Evolutionary conservation across 2,888 invertebrate genomes (phyloP), one percentile per base, ranked within the genome.

Genomic region (Antheraea yamamai): DNA sequence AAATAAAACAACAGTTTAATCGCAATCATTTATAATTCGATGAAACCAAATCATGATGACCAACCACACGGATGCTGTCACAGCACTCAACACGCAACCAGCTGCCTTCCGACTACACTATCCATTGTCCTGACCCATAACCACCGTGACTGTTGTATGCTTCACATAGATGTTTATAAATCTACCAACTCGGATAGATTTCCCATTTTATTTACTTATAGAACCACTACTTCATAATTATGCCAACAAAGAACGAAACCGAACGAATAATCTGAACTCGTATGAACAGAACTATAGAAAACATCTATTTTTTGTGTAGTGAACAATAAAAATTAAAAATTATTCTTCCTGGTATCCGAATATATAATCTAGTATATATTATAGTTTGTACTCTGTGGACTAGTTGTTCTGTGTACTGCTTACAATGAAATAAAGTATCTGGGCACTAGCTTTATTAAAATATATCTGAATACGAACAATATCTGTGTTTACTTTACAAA

Each of bases 21-120:
- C 14, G 64, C 64, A 64, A 64, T 64, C 2, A 64, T 64, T 64
- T 64, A 64, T 64, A 64, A 64, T 64, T 64, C 64, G 26, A 64
- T 64, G 64, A 64, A 12, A 64, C 64, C 61, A 64, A 10, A 64
- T 14, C 64, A 64, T 23, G 26, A 64, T 64, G 26, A 64, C 26
- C n/a, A n/a, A 26, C 26, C 64, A 23, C 64, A 23, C 12, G 26
- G 64, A 64, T 64, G 26, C 23, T 10, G 26, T 26, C 10, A 64
- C 64, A 64, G 26, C 16, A 26, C 64, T 14, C 58, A 58, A 7
- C 58, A 58, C 20, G n/a, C 58, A 58, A 20, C 20, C 20, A 18
- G 2, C 51, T 51, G 3, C 52, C 52, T 4, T 52, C 52, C 1
- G 58, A 58, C 58, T 58, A 58, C 8, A 58, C 20, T 58, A 58